Evolutionary conservation across 1,140 invertebrate genomes (phyloP), one percentile per base, ranked within the genome.

Genomic region (Cryptotermes secundus): DNA sequence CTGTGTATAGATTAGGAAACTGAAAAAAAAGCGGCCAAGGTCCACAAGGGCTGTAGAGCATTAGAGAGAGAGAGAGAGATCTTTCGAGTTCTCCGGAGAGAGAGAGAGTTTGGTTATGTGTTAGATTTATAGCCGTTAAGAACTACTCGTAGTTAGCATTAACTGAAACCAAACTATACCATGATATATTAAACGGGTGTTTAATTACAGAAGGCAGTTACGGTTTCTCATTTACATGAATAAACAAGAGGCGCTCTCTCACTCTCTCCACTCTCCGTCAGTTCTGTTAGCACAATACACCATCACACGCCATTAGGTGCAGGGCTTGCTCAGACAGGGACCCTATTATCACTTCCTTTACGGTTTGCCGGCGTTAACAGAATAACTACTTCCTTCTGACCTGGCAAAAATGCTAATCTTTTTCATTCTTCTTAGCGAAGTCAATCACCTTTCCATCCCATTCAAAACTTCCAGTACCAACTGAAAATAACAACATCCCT

Each of bases 391-490:
- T 72, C 59, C 59, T 72, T 72, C 31, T 72, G 1, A 72, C 59
- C 26, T 72, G 26, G 59, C 59, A n/a, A 3, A 59, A 72, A 31
- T 72, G 59, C 59, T 72, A 72, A 72, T 72, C 59, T 26, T n/a
- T 72, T 16, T 31, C 4, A 7, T 31, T 16, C 1, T 72, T 65
- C 3, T 72, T 72, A 31, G n/a, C 14, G 26, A 72, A 72, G 59
- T 72, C 59, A 72, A 14, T 72, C 59, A 72, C 59, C 59, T 72
- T 72, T 72, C 22, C 59, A 72, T 31, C n/a, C 59, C 59, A 72
- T 72, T 72, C 59, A 72, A 72, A 72, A 72, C 26, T 31, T 72
- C 9, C 26, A 72, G 6, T 6, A 31, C 59, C 59, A 72, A 72
- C 59, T 31, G 59, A 72, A 31, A 59, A 59, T 19, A 59, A 1